phyloP scores from a whole-genome alignment of 2,113 vertebrate genomes.

The Pleuronectes platessa region DNA sequence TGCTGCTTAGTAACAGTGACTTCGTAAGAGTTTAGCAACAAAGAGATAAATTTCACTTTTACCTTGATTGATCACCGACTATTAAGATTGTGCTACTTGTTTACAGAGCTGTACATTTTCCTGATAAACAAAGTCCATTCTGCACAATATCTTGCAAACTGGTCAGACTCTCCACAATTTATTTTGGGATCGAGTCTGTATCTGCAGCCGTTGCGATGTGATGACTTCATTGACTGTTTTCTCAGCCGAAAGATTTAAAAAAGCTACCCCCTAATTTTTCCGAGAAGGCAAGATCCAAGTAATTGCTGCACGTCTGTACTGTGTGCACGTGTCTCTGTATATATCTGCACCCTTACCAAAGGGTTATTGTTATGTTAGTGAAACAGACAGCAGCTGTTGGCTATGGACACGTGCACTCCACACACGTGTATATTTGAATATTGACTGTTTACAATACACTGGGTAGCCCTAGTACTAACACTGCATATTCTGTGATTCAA shows the following conservation, averaged over 20 bases:
- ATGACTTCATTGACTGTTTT: not conserved
- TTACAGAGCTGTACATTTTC: constrained; percentile 3
- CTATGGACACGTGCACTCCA: too few relatives aligned
- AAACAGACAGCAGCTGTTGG: too few relatives aligned
- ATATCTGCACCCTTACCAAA: too few relatives aligned
- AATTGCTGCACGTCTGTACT: not conserved
- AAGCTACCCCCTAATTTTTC: too few relatives aligned
- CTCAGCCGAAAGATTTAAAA: not conserved
- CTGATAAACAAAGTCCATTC: constrained; percentile 12
- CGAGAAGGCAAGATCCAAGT: not conserved
- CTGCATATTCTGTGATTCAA: not conserved
- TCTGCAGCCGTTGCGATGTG: not conserved
- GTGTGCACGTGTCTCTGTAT: too few relatives aligned
- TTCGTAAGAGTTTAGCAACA: not conserved
- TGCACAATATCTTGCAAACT: not conserved
- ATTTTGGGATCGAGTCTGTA: constrained; percentile 1
- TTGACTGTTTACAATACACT: too few relatives aligned
- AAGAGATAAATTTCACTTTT: constrained; percentile 15
- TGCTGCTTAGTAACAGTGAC: not conserved
- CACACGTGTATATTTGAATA: too few relatives aligned
- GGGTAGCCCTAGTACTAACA: not conserved
- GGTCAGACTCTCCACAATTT: constrained; percentile 13
- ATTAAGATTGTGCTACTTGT: constrained; percentile 2
- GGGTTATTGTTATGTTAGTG: too few relatives aligned
- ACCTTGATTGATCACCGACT: not conserved